Percentiles rank a stretch among this genome's conserved stretches.
Evolutionary conservation across 2,797 vertebrate genomes (phyloP).

Genomic region (Steatocranus sp.): DNA sequence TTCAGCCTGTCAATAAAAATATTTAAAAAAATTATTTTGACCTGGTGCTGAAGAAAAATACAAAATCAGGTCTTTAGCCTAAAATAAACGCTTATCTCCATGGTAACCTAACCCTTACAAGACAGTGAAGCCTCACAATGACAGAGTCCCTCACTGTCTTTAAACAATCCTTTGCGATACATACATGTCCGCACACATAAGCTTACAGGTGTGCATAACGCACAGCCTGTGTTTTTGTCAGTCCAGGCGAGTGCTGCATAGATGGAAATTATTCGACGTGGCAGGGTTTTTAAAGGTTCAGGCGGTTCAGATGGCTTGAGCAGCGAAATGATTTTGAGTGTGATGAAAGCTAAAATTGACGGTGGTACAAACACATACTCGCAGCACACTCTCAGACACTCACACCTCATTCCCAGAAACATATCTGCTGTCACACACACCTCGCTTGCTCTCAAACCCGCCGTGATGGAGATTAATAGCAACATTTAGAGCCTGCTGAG

Average conservation of each 20-base stretch:
- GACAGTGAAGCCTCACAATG: neutral
- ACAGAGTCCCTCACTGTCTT: neutral
- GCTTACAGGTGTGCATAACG: neutral
- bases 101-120: neutral
- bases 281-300: conserved; percentile 1
- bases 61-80: neutral
- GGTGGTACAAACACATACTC: conserved; percentile 2
- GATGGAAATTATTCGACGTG: neutral
- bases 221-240: neutral
- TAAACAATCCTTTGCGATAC: neutral
- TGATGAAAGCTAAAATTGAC: conserved; percentile 13
- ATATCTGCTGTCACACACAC: conserved; percentile 54
- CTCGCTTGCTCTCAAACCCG: conserved; percentile 31
- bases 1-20: neutral
- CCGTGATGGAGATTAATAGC: conserved; percentile 74
- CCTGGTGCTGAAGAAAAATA: neutral
- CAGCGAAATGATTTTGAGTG: neutral
- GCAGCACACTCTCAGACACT: conserved; percentile 23
- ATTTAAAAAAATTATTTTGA: neutral
- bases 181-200: neutral
- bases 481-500: conserved; percentile 70
- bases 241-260: neutral
- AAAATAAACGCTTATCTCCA: neutral
- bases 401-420: conserved; percentile 56
- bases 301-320: neutral